phyloP scores from a whole-genome alignment of 2,113 vertebrate species.

The Todiramphus saurophagus region DNA sequence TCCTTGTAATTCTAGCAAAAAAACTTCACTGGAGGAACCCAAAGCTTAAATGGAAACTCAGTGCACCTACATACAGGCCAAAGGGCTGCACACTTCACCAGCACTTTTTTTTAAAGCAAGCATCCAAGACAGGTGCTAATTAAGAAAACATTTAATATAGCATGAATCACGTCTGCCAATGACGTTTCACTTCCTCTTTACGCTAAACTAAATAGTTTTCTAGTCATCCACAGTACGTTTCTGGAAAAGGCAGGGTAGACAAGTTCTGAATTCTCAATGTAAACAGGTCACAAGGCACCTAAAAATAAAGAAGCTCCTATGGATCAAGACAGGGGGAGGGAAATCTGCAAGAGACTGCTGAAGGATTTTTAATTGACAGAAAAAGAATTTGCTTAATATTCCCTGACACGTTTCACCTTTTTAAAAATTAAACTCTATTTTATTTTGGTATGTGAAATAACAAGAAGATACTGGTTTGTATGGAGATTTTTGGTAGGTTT shows the following conservation, averaged over 20 bases:
- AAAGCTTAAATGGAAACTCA: not conserved
- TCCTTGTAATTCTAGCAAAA: not conserved
- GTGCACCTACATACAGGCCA: not conserved
- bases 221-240: not conserved
- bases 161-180: conserved; percentile 24
- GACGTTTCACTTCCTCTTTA: conserved; percentile 22
- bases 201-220: not conserved
- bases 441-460: not conserved
- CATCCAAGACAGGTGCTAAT: conserved; percentile 1
- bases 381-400: not conserved
- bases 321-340: not conserved
- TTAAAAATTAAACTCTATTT: not conserved
- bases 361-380: not conserved
- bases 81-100: not conserved
- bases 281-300: conserved; percentile 44
- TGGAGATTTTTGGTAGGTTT: not conserved
- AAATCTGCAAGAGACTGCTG: not conserved
- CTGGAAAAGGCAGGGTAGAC: conserved; percentile 30
- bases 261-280: conserved; percentile 37
- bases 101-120: not conserved
- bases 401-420: not conserved
- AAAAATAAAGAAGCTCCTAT: not conserved
- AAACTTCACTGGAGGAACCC: not conserved
- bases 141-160: not conserved
- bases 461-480: accelerated